Evolutionary conservation across 2,113 vertebrate species (phyloP).

Genomic region (Tachuris rubrigastra): DNA sequence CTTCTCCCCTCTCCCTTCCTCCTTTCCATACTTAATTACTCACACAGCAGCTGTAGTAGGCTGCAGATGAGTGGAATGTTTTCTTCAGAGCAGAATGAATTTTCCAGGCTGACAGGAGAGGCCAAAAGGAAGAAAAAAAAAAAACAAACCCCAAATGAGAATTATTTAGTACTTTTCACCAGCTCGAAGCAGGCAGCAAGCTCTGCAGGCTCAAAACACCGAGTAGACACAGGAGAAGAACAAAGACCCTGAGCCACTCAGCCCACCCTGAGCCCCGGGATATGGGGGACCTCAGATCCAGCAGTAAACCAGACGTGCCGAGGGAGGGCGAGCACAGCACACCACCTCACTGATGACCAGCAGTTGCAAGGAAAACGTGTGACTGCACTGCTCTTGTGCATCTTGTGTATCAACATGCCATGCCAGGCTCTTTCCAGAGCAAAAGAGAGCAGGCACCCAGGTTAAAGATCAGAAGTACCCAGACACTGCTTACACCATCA

Average conservation of each 20-base stretch:
- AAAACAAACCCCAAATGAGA: neutral
- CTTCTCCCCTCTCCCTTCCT: neutral
- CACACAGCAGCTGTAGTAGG: slow-evolving; percentile 8
- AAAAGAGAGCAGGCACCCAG: neutral
- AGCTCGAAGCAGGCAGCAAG: neutral
- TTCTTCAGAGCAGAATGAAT: neutral
- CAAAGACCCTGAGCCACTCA: neutral
- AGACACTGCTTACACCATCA: neutral
- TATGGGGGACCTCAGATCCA: neutral
- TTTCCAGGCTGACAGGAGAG: slow-evolving; percentile 38
- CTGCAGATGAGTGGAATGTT: neutral
- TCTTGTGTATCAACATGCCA: neutral
- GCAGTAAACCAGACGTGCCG: neutral
- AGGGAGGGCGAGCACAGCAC: neutral
- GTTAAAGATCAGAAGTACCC: neutral
- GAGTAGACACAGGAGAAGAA: neutral
- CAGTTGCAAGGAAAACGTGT: neutral
- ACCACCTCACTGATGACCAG: neutral
- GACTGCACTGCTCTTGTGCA: neutral
- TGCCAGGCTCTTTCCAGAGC: neutral
- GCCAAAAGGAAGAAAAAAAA: neutral
- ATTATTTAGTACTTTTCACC: neutral
- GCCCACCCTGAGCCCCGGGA: neutral
- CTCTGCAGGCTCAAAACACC: neutral
- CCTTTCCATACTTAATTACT: slow-evolving; percentile 13